Evolutionary conservation across 1,140 invertebrate genomes (phyloP).

Genomic region (Littorina saxatilis): DNA sequence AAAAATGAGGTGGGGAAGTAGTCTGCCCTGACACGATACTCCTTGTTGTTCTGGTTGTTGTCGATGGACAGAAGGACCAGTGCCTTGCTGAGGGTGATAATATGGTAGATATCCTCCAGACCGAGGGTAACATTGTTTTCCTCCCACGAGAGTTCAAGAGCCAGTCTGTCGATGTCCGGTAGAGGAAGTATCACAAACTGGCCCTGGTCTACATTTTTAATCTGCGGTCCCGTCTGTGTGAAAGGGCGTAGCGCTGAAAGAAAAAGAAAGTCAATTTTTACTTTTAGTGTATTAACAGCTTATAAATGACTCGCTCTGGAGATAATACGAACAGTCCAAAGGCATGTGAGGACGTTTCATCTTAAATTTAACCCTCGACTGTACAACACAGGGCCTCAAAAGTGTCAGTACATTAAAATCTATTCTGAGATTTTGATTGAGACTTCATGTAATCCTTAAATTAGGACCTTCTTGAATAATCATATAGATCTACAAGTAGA

Average conservation of each 20-base stretch:
- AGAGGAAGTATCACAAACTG: slow-evolving; percentile 88
- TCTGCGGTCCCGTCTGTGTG: not conserved
- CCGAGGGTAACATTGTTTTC: slow-evolving; percentile 79
- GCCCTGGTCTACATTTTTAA: slow-evolving; percentile 75
- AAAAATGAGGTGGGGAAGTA: slow-evolving; percentile 12
- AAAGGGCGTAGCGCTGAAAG: slow-evolving; percentile 35
- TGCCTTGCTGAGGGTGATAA: slow-evolving; percentile 82
- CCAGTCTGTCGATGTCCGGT: slow-evolving; percentile 88
- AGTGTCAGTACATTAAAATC: no score
- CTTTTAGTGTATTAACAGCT: not conserved
- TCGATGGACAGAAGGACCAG: slow-evolving; percentile 87
- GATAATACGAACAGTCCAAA: no score
- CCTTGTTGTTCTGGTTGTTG: slow-evolving; percentile 82
- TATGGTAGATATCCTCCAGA: not conserved
- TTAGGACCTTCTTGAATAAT: no score
- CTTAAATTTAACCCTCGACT: no score
- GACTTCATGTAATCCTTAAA: no score
- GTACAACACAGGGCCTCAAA: no score
- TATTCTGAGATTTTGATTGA: no score
- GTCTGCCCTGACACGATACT: slow-evolving; percentile 22
- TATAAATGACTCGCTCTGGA: not conserved
- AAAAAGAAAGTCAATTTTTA: not conserved
- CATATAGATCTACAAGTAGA: no score
- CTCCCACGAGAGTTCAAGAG: slow-evolving; percentile 91
- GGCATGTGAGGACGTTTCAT: no score